phyloP scores from a whole-genome alignment of 2,888 invertebrate genomes.

The Leucoma salicis region DNA sequence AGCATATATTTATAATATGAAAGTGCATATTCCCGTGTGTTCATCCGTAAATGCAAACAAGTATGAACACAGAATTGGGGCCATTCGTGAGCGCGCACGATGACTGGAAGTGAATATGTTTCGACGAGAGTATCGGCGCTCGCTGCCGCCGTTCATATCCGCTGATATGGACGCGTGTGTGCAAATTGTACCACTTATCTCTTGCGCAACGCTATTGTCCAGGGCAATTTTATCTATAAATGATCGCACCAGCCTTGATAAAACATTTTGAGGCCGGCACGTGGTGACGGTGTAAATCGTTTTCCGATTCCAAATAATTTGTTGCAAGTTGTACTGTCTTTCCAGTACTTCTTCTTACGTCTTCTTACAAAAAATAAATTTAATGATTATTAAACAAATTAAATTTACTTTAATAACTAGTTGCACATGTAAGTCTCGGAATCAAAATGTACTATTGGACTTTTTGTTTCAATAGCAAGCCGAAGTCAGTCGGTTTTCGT shows the following conservation, averaged over 20 bases:
- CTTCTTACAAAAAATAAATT: too few relatives aligned
- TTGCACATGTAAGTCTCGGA: too few relatives aligned
- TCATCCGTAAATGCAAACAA: conserved; percentile 58
- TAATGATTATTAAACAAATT: too few relatives aligned
- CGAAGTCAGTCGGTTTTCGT: too few relatives aligned
- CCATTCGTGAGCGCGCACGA: conserved; percentile 34
- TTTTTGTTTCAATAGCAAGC: too few relatives aligned
- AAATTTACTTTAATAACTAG: too few relatives aligned
- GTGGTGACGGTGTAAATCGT: conserved; percentile 1
- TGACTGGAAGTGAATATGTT: conserved; percentile 13
- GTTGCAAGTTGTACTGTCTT: too few relatives aligned
- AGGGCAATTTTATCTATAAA: conserved; percentile 14
- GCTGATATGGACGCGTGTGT: conserved; percentile 31
- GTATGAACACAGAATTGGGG: conserved; percentile 51
- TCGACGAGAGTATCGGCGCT: conserved; percentile 7
- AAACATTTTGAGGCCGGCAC: conserved; percentile 15
- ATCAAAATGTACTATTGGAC: too few relatives aligned
- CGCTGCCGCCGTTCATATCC: conserved; percentile 26
- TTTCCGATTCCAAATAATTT: too few relatives aligned
- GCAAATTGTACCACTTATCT: conserved; percentile 31
- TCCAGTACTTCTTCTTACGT: too few relatives aligned
- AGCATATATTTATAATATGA: conserved; percentile 23
- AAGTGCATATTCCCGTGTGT: conserved; percentile 41
- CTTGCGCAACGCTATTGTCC: conserved; percentile 23
- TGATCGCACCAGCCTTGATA: conserved; percentile 24